Percentiles rank a stretch among this genome's conserved stretches.
Evolutionary conservation across 2,797 vertebrate genomes (phyloP).

Genomic region (Onychomys arenicola): DNA sequence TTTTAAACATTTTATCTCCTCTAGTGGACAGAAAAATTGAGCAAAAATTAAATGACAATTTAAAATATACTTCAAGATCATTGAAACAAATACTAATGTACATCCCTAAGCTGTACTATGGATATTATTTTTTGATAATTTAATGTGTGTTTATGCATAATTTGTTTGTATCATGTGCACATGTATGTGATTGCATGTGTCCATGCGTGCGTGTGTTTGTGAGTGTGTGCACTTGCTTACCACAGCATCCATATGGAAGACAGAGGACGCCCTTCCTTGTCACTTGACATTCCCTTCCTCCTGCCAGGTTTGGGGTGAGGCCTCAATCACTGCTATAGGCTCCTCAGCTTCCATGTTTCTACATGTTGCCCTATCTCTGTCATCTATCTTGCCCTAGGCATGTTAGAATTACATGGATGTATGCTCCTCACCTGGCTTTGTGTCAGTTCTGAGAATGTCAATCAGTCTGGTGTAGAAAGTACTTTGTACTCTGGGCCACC

Average conservation of each 20-base stretch:
- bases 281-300: background rate
- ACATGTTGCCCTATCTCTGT: background rate
- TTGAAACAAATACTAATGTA: background rate
- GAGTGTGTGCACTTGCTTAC: background rate
- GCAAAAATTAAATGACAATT: conserved; percentile 40
- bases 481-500: background rate
- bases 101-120: background rate
- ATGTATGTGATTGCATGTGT: background rate
- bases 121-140: background rate
- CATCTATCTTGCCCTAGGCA: background rate
- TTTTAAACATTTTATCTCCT: conserved; percentile 54
- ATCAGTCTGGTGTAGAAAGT: background rate
- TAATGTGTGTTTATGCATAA: background rate
- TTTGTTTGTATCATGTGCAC: background rate
- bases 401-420: background rate
- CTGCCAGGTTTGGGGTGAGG: background rate
- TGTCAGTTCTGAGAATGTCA: background rate
- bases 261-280: background rate
- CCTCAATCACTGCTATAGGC: background rate
- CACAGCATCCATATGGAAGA: background rate
- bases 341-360: background rate
- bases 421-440: background rate
- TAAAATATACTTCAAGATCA: background rate
- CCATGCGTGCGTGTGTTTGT: too few species aligned
- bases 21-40: conserved; percentile 26